Percentiles rank a stretch among this genome's conserved stretches.
Evolutionary conservation across 1,140 invertebrate genomes (phyloP).

Genomic region (Drosophila nigrodunni): DNA sequence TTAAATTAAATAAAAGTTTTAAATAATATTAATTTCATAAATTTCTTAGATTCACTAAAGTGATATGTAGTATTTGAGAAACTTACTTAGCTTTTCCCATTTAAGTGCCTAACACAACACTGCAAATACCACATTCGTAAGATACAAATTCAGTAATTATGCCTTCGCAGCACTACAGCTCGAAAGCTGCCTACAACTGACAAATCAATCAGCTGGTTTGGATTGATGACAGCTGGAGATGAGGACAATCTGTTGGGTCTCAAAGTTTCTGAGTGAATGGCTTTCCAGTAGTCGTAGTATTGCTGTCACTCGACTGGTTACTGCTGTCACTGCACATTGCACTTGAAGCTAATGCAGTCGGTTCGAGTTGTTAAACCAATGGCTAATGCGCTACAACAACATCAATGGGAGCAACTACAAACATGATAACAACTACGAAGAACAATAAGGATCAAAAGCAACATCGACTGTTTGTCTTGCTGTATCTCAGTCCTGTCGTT

Average conservation of each 20-base stretch:
- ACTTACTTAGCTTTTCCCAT: no score
- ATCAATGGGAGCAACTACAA: not conserved
- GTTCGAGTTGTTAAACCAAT: conserved; percentile 18
- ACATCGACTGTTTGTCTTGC: conserved; percentile 41
- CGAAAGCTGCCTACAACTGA: conserved; percentile 26
- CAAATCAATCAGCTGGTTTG: conserved; percentile 68
- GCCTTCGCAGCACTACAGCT: not conserved
- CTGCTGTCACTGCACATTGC: conserved; percentile 58
- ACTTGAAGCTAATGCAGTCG: conserved; percentile 69
- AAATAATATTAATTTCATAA: no score
- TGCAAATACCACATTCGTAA: no score
- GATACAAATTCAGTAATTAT: no score
- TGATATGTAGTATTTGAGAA: no score
- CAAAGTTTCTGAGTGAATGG: conserved; percentile 3
- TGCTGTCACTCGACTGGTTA: conserved; percentile 50
- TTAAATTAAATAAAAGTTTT: no score
- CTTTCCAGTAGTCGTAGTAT: conserved; percentile 13
- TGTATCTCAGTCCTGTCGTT: conserved; percentile 37
- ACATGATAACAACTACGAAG: not conserved
- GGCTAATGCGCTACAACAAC: conserved; percentile 22
- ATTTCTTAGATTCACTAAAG: no score
- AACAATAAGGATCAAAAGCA: conserved; percentile 20
- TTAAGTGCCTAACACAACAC: no score
- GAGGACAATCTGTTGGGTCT: conserved; percentile 1
- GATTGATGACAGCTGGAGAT: conserved; percentile 57